Conservation (phyloP, 2,113 vertebrate species). For the Ictalurus furcatus region DNA sequence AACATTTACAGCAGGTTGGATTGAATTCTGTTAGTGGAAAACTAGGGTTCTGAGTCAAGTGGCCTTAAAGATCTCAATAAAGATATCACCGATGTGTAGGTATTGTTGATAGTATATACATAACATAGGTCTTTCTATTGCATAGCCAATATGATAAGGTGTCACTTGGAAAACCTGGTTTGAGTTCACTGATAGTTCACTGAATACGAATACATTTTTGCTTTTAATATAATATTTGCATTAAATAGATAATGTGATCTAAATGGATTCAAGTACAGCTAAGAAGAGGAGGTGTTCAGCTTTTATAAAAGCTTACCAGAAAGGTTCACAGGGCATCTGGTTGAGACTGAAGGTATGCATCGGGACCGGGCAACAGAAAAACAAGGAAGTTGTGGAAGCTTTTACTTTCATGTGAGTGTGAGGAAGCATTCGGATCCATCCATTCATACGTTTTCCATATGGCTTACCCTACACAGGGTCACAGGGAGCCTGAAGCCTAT, state of each 20-base stretch:
- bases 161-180: background rate
- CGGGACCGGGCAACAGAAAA: background rate
- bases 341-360: background rate
- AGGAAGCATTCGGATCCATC: too few species aligned
- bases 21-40: background rate
- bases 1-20: conserved; percentile 11
- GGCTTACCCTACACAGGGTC: too few species aligned
- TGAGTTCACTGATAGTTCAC: background rate
- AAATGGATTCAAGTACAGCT: background rate
- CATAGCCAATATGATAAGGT: background rate
- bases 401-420: background rate
- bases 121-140: conserved; percentile 23
- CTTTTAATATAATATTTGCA: background rate
- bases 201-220: background rate
- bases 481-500: too few species aligned
- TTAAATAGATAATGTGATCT: background rate
- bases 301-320: background rate
- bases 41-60: background rate
- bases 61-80: conserved; percentile 12
- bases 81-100: background rate
- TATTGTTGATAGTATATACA: background rate
- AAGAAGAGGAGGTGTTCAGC: background rate
- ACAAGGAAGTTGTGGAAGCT: background rate
- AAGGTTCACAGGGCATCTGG: too few species aligned
- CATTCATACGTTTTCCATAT: too few species aligned